Percentiles rank a stretch among this genome's conserved stretches.
phyloP scores from a whole-genome alignment of 2,888 invertebrate species.

The Augochlorella aurata region DNA sequence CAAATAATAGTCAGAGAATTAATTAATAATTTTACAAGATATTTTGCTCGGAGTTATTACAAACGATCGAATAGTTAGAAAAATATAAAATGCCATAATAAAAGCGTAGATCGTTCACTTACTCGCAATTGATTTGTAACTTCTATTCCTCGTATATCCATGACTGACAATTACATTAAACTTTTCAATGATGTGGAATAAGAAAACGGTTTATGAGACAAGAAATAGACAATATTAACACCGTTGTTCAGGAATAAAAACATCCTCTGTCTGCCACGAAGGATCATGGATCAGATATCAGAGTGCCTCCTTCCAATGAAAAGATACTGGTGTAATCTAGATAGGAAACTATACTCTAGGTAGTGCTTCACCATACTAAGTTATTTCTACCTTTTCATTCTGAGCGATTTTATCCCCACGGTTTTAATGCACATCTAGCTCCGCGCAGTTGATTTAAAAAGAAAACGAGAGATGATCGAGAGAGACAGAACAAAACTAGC shows the following conservation, averaged over 20 bases:
- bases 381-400: too few species aligned
- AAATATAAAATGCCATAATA: slow-evolving; percentile 10
- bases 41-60: background rate
- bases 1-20: background rate
- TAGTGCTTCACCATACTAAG: too few species aligned
- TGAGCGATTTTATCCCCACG: too few species aligned
- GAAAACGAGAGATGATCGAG: too few species aligned
- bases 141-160: slow-evolving; percentile 92
- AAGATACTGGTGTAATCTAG: slow-evolving; percentile 2
- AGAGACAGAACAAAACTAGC: too few species aligned
- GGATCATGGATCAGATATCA: slow-evolving; percentile 9
- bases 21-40: background rate
- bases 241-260: slow-evolving; percentile 63
- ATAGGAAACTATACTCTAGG: background rate
- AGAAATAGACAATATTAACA: slow-evolving; percentile 48
- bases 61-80: background rate
- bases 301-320: slow-evolving; percentile 39
- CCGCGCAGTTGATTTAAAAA: too few species aligned
- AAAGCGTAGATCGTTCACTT: slow-evolving; percentile 76
- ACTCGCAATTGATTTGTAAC: slow-evolving; percentile 94
- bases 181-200: background rate
- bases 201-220: slow-evolving; percentile 21
- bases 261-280: slow-evolving; percentile 70
- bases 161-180: slow-evolving; percentile 73
- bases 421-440: too few species aligned